Evolutionary conservation across 2,797 vertebrate species (phyloP), one percentile per base, ranked within the genome.

Genomic region (Falco peregrinus): DNA sequence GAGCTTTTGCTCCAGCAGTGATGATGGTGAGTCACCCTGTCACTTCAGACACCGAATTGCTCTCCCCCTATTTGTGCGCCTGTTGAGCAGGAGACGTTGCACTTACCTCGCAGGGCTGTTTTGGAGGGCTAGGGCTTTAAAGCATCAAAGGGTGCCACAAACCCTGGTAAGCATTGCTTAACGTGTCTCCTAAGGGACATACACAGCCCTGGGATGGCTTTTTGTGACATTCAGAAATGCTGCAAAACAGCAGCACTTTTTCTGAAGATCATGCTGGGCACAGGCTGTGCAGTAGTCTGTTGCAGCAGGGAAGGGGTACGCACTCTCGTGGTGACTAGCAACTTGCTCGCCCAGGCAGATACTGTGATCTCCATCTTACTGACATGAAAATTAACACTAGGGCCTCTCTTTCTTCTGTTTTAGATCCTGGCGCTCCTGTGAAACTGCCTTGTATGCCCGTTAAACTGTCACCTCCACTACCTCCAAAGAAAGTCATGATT

Each of bases 401-500:
- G 74, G 26, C 95, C 75, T 97, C 33, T 48, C 78, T 95, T 64
- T 97, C 86, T 97, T 97, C 53, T 97, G 24, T 97, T 82, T 21
- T 97, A 99, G 99, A 99, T 98, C 98, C 99, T 97, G 99, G 99
- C 74, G 99, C 99, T 98, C 98, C 99, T 95, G 97, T 99, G 98
- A 99, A 99, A 98, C 98, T 99, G 97, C 98, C 99, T 98, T 99
- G 98, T 96, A 98, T 99, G 98, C 98, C 98, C 80, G 98, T 99
- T 92, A 99, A 99, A 97, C 98, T 99, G 98, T 99, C 99, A 74
- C 99, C 99, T 96, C 99, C 99, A 88, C 99, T 99, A 98, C 99
- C 99, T 98, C 99, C 99, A 97, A 99, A 99, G 98, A 99, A 99
- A 98, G 99, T 99, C 97, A 99, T 99, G 99, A 99, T 99, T 94